Percentiles rank a stretch among this genome's conserved stretches.
Evolutionary conservation across 2,113 vertebrate species (phyloP).

Genomic region (Rattus norvegicus): DNA sequence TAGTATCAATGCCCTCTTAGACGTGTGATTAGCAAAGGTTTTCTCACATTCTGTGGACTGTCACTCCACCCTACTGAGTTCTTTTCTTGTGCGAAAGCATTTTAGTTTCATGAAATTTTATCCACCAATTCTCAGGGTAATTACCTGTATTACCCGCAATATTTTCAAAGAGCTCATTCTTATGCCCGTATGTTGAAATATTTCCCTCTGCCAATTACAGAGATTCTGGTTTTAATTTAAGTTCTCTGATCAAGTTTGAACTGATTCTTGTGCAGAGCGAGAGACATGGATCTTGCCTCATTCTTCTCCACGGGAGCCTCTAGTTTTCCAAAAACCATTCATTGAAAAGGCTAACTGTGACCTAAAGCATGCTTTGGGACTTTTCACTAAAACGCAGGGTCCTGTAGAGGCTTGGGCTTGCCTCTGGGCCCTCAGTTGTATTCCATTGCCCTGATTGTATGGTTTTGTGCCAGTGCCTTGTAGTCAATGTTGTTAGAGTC

Average conservation of each 20-base stretch:
- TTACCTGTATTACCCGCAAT: not conserved
- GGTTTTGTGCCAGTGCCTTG: not conserved
- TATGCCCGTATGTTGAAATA: not conserved
- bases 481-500: not conserved
- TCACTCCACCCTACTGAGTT: not conserved
- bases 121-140: not conserved
- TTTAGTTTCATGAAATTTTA: not conserved
- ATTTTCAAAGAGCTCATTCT: not conserved
- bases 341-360: not conserved
- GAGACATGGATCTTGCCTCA: not conserved
- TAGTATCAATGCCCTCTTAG: not conserved
- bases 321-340: not conserved
- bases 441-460: not conserved
- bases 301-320: not conserved
- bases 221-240: not conserved
- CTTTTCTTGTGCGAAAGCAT: not conserved
- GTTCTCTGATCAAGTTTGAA: not conserved
- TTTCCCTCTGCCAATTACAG: not conserved
- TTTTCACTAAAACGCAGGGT: not conserved
- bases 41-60: not conserved
- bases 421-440: not conserved
- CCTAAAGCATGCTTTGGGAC: not conserved
- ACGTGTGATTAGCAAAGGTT: not conserved
- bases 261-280: not conserved
- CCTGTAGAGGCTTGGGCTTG: not conserved